Conservation (phyloP, 2,113 vertebrate genomes). For the Chaetura pelagica region DNA sequence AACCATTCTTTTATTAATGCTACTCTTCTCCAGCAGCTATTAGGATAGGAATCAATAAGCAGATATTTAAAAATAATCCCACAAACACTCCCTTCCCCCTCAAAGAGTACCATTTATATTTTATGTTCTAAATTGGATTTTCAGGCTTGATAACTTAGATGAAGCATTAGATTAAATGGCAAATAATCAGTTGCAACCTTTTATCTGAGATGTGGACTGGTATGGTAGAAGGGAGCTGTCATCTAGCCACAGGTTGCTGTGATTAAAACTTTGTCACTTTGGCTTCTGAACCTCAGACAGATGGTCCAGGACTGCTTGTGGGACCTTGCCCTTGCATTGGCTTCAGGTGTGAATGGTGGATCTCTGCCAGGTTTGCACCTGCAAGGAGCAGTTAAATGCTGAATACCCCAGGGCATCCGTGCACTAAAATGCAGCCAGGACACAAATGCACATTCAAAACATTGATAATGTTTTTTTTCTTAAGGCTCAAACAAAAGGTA, state of each 20-base stretch:
- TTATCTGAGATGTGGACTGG: accelerated
- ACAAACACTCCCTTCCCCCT: background rate
- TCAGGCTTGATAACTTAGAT: background rate
- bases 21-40: background rate
- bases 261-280: background rate
- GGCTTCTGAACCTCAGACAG: background rate
- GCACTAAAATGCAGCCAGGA: background rate
- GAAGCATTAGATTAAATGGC: background rate
- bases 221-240: accelerated
- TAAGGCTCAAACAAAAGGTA: background rate
- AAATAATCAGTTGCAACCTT: background rate
- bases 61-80: background rate
- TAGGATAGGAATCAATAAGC: background rate
- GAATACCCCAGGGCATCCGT: no score
- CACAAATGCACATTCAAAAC: background rate
- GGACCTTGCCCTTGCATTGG: background rate
- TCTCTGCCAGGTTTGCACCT: background rate
- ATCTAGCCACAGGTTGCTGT: accelerated
- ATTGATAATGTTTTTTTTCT: background rate
- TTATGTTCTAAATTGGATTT: background rate
- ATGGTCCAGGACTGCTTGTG: background rate
- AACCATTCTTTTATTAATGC: conserved; percentile 38
- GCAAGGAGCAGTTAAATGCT: no score
- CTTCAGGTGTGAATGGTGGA: background rate
- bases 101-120: background rate